Conservation (phyloP, 2,888 invertebrate species). For the Spodoptera exigua region DNA sequence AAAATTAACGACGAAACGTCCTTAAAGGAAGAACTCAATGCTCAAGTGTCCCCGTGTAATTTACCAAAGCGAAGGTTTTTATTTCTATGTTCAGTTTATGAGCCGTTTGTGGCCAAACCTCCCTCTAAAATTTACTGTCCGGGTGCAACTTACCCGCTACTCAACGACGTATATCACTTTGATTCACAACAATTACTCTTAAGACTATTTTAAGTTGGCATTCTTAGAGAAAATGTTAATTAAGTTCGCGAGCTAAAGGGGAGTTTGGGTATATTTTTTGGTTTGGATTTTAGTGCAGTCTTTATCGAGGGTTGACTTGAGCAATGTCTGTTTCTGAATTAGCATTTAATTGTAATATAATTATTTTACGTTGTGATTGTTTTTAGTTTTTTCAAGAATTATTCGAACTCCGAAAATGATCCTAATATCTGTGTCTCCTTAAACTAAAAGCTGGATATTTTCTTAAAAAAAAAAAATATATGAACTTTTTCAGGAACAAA, state of each 20-base stretch:
- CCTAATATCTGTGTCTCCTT: too few species aligned
- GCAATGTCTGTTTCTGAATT: constrained; percentile 34
- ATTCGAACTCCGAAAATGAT: too few species aligned
- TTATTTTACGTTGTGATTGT: constrained; percentile 3
- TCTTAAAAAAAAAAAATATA: too few species aligned
- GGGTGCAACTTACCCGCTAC: constrained; percentile 54
- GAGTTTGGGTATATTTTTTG: constrained; percentile 31
- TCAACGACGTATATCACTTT: constrained; percentile 65
- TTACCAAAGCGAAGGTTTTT: constrained; percentile 69
- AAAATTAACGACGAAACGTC: constrained; percentile 57
- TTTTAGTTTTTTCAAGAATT: constrained; percentile 11
- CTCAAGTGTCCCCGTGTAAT: constrained; percentile 71
- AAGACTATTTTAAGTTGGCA: constrained; percentile 59
- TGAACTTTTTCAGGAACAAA: too few species aligned
- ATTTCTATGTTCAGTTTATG: constrained; percentile 77
- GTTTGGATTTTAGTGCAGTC: constrained; percentile 21
- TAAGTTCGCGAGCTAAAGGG: constrained; percentile 63
- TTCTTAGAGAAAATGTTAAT: constrained; percentile 74
- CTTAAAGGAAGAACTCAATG: constrained; percentile 60
- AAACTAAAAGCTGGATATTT: too few species aligned
- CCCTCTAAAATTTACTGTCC: constrained; percentile 72
- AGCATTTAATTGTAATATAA: constrained; percentile 24
- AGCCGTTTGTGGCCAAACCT: constrained; percentile 69
- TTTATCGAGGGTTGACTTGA: constrained; percentile 3
- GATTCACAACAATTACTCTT: constrained; percentile 74